A percentile compares a stretch with the other conserved stretches of the same genome.
phyloP scores from a whole-genome alignment of 1,140 invertebrate genomes.

The Drosophila azteca region DNA sequence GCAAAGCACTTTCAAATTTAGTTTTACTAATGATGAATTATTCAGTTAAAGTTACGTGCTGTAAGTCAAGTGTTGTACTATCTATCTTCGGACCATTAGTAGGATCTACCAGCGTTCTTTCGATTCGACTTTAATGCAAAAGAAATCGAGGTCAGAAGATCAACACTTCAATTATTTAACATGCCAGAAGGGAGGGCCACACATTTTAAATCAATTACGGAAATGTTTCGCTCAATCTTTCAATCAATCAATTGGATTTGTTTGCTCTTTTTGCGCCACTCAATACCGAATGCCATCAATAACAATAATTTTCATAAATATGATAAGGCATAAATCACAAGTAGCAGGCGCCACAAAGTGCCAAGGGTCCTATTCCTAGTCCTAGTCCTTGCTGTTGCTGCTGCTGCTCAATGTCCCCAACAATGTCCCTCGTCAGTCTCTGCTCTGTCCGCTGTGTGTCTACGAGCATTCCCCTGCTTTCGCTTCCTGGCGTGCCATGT shows the following conservation, averaged over 20 bases:
- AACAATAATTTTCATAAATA: conserved; percentile 82
- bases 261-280: conserved; percentile 27
- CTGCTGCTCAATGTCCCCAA: conserved; percentile 20
- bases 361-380: conserved; percentile 35
- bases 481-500: conserved; percentile 20
- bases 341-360: conserved; percentile 75
- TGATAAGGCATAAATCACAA: conserved; percentile 81
- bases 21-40: conserved; percentile 1
- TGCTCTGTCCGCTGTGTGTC: not conserved
- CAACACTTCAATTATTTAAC: conserved; percentile 7
- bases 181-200: conserved; percentile 17
- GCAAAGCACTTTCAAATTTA: not conserved
- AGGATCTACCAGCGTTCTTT: too few species aligned
- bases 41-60: too few species aligned
- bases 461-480: not conserved
- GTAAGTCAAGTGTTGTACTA: too few species aligned
- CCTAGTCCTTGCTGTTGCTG: conserved; percentile 11
- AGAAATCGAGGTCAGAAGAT: too few species aligned
- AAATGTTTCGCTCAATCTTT: conserved; percentile 56
- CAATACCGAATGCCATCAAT: conserved; percentile 80
- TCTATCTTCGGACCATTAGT: too few species aligned
- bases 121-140: too few species aligned
- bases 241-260: conserved; percentile 66
- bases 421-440: conserved; percentile 1
- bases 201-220: conserved; percentile 75